Evolutionary conservation across 2,113 vertebrate genomes (phyloP), one percentile per base, ranked within the genome.

Genomic region (Climacteris rufus): DNA sequence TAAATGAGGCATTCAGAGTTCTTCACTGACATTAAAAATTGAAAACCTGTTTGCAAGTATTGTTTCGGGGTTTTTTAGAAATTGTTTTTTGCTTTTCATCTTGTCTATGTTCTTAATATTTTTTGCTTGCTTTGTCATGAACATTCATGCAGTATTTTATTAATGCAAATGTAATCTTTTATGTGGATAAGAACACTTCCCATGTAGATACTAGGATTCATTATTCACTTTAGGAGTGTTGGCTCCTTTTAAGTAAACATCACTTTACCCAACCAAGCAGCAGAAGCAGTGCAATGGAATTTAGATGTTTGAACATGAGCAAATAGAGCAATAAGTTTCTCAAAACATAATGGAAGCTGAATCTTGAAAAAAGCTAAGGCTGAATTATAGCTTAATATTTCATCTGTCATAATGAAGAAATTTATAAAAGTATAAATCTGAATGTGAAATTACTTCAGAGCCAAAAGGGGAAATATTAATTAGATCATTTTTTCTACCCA

Each of bases 21-120:
- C 24, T 78, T 12, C 8, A 63, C 16, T 10, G 54, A 28, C 4
- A 33, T 61, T 25, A 53, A 78, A 72, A 82, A 23, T 15, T 18
- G 18, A 49, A 86, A 87, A 35, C 11, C 4, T 68, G 6, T 77
- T 65, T 72, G 1, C 11, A 20, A 78, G 13, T 2, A 1, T 39
- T 47, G 20, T 13, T 79, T 69, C 13, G 30, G 11, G 6, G 1
- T 0, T 6, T 52, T 64, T 59, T 22, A n/a, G 8, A 40, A 52
- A 56, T 10, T 0, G 0, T 35, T 54, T 47, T 77, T 92, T 76
- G 6, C 24, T 71, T 81, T 87, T 89, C 13, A 44, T 5, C 15
- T 72, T 79, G 22, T 84, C 40, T 9, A 6, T 15, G 2, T 45
- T 30, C 11, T 33, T 49, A 39, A 35, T 68, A 4, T 17, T 53